Conservation (phyloP, 2,113 vertebrate genomes). For the Dipodomys stephensi region DNA sequence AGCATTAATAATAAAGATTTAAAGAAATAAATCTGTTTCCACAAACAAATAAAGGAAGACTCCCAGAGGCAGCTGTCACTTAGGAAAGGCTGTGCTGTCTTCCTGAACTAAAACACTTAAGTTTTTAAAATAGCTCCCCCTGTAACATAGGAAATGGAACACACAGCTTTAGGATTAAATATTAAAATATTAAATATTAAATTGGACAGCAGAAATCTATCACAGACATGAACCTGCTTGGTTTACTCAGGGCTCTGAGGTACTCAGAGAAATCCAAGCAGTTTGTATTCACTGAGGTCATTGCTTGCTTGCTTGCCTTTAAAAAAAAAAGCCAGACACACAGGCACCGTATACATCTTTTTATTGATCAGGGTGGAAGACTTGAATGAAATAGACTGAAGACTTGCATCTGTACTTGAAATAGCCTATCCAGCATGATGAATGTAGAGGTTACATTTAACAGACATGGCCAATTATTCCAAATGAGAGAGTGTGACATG, state of each 20-base stretch:
- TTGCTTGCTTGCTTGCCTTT: conserved; percentile 60
- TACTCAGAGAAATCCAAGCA: conserved; percentile 49
- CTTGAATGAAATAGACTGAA: conserved; percentile 72
- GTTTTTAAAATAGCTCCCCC: conserved; percentile 71
- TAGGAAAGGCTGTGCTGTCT: conserved; percentile 27
- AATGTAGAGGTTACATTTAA: conserved; percentile 77
- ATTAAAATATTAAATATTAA: conserved; percentile 85
- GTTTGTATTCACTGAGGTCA: conserved; percentile 62
- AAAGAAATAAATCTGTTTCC: conserved; percentile 70
- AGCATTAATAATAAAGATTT: conserved; percentile 76
- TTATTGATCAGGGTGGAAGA: conserved; percentile 71
- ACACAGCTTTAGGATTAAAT: conserved; percentile 76
- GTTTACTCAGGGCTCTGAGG: conserved; percentile 58
- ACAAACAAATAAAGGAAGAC: conserved; percentile 55
- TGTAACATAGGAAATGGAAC: conserved; percentile 62
- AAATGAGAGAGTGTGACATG: neutral
- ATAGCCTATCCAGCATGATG: conserved; percentile 64
- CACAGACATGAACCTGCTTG: conserved; percentile 45
- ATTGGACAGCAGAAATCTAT: conserved; percentile 71
- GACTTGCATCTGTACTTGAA: conserved; percentile 56
- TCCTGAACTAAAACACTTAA: conserved; percentile 69
- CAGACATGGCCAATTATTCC: conserved; percentile 67
- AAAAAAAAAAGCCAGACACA: conserved; percentile 70
- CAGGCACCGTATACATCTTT: conserved; percentile 71
- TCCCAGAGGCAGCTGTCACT: conserved; percentile 56